A percentile compares a stretch with the other conserved stretches of the same genome.
Evolutionary conservation across 2,797 vertebrate species (phyloP).

Genomic region (Chaenodraco wilsoni): DNA sequence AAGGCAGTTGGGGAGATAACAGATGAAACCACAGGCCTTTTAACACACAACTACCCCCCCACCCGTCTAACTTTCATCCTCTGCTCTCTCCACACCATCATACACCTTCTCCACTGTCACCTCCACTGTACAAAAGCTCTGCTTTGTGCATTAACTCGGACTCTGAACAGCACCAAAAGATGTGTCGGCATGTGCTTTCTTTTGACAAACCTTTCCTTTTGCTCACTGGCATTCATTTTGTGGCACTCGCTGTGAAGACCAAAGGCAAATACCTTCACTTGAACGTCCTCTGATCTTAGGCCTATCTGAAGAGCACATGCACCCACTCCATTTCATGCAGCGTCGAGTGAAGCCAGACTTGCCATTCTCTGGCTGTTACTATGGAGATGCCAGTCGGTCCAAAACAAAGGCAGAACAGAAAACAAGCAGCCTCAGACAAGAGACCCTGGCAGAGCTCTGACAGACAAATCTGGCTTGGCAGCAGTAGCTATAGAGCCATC

Average conservation of each 20-base stretch:
- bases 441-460: constrained; percentile 55
- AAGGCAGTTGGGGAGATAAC: constrained; percentile 70
- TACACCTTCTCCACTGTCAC: background rate
- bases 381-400: constrained; percentile 74
- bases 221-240: constrained; percentile 5
- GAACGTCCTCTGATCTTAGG: constrained; percentile 35
- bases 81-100: constrained; percentile 14
- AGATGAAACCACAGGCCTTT: constrained; percentile 59
- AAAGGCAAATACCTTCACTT: constrained; percentile 17
- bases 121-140: background rate
- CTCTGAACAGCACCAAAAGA: background rate
- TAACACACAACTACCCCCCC: background rate
- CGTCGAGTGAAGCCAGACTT: constrained; percentile 45
- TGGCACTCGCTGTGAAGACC: background rate
- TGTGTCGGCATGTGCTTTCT: background rate
- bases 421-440: constrained; percentile 69
- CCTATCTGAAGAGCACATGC: constrained; percentile 36
- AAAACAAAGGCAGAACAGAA: constrained; percentile 72
- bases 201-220: background rate
- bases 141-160: background rate
- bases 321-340: constrained; percentile 45
- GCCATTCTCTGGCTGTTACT: constrained; percentile 71
- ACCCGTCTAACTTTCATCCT: constrained; percentile 10
- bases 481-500: constrained; percentile 20
- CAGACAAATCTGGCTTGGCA: constrained; percentile 63